A percentile compares a stretch with the other conserved stretches of the same genome.
Conservation (phyloP, 2,113 vertebrate species). For the Pelecanoides urinatrix region DNA sequence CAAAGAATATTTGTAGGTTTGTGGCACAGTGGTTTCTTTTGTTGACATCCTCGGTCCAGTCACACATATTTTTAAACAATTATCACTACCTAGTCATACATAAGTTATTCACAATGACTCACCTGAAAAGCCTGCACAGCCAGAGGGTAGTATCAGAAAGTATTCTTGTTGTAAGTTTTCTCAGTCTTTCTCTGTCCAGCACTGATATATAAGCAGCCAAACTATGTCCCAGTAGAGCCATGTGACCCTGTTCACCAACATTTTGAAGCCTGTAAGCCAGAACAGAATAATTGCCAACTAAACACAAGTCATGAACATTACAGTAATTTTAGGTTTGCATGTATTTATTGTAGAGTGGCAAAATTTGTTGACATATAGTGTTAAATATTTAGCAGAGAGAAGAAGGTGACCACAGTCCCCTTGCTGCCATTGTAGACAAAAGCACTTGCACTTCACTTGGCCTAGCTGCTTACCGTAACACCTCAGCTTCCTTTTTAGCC, state of each 20-base stretch:
- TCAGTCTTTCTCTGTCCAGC: slow-evolving; percentile 85
- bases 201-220: slow-evolving; percentile 95
- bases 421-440: not conserved
- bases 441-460: not conserved
- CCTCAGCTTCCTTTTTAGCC: not conserved
- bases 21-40: not conserved
- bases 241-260: slow-evolving; percentile 92
- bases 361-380: not conserved
- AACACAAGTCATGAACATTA: not conserved
- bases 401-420: not conserved
- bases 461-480: not conserved
- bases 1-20: not conserved
- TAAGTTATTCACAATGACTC: slow-evolving; percentile 1
- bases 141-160: slow-evolving; percentile 94
- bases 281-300: not conserved
- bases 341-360: not conserved
- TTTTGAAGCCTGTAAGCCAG: slow-evolving; percentile 82
- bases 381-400: not conserved
- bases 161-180: slow-evolving; percentile 92
- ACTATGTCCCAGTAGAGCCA: slow-evolving; percentile 94
- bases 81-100: not conserved
- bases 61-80: not conserved
- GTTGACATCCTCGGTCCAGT: not conserved
- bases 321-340: not conserved
- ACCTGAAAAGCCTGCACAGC: slow-evolving; percentile 98